Evolutionary conservation across 2,888 invertebrate genomes (phyloP).

Genomic region (Anthrax anthrax): DNA sequence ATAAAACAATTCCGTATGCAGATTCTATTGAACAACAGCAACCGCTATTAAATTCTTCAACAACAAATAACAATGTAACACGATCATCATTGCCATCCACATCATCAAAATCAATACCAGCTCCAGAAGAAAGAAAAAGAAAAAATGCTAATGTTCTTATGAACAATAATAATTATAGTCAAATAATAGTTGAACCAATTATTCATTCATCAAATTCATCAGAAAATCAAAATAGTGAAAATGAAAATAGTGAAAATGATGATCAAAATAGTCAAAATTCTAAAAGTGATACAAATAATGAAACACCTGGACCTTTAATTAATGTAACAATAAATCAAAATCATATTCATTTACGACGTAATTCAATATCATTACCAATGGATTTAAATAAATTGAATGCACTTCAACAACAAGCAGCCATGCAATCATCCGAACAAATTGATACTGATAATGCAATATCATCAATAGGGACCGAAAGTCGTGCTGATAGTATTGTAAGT

Average conservation of each 20-base stretch:
- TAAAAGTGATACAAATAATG: neutral
- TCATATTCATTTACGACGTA: conserved; percentile 39
- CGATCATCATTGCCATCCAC: too few relatives aligned
- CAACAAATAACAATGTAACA: too few relatives aligned
- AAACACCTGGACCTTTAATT: conserved; percentile 35
- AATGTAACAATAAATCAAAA: conserved; percentile 24
- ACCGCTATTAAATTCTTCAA: neutral
- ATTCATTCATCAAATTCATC: neutral
- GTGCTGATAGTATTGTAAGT: neutral
- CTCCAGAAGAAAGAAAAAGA: neutral
- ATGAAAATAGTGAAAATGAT: neutral
- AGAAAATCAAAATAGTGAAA: neutral
- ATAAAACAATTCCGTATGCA: conserved; percentile 3
- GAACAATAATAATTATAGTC: too few relatives aligned
- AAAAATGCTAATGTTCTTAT: neutral
- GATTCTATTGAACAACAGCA: neutral
- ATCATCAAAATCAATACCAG: neutral
- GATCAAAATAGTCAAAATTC: neutral
- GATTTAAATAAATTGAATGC: conserved; percentile 48
- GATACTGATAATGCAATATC: neutral
- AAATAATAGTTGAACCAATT: neutral
- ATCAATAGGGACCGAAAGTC: neutral
- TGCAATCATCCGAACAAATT: too few relatives aligned
- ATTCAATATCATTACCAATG: conserved; percentile 61
- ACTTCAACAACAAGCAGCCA: conserved; percentile 36